These are phyloP conservation scores for Dallia pectoralis DNA, from an alignment of 2,797 vertebrate genomes.

Conservation along the genomic window DNA sequence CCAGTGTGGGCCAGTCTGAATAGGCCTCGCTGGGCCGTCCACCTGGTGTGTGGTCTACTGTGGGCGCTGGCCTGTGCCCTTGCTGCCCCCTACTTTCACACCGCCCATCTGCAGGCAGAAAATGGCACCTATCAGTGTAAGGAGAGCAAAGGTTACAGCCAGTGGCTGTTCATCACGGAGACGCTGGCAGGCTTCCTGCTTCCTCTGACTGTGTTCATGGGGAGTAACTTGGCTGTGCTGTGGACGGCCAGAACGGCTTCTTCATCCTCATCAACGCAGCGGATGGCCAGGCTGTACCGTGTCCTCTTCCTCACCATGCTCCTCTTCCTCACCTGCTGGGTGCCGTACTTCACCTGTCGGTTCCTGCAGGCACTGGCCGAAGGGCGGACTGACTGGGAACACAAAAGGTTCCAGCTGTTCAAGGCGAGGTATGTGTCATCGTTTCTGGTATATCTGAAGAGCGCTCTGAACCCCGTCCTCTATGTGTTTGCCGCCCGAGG, in stretches of 20 bases:
- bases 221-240: conserved; percentile 73
- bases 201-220: conserved; percentile 72
- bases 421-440: conserved; percentile 58
- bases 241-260: conserved; percentile 49
- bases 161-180: conserved; percentile 64
- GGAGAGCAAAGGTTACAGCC: conserved; percentile 35
- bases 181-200: conserved; percentile 70
- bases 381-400: rapidly evolving
- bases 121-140: conserved; percentile 27
- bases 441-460: conserved; percentile 76
- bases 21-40: conserved; percentile 74
- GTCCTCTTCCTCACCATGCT: conserved; percentile 78
- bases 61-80: conserved; percentile 66
- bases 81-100: conserved; percentile 66
- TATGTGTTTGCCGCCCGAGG: conserved; percentile 78
- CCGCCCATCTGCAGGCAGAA: rapidly evolving
- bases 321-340: conserved; percentile 79
- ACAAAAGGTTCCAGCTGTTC: rapidly evolving
- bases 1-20: conserved; percentile 74
- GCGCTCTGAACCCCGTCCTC: conserved; percentile 74
- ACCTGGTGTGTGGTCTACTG: conserved; percentile 63
- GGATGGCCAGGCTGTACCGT: conserved; percentile 69
- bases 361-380: conserved; percentile 55
- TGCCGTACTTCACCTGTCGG: conserved; percentile 76
- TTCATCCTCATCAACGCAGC: conserved; percentile 7